Percentiles rank a stretch among this genome's conserved stretches.
Evolutionary conservation across 2,113 vertebrate genomes (phyloP).

Genomic region (Oophaga pumilio): DNA sequence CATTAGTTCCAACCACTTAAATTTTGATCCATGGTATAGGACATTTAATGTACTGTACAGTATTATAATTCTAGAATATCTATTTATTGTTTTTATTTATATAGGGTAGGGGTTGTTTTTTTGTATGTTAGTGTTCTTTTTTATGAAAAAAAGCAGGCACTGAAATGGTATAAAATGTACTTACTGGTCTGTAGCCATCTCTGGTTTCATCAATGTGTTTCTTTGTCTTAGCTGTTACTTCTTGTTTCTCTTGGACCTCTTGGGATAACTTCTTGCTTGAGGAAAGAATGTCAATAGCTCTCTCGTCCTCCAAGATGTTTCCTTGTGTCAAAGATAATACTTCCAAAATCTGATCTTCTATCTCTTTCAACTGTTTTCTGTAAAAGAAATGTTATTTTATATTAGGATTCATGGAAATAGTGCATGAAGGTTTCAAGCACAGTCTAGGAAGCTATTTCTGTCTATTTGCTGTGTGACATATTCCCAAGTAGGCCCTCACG

Average conservation of each 20-base stretch:
- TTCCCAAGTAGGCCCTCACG: conserved; percentile 33
- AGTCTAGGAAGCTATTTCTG: conserved; percentile 31
- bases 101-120: not conserved
- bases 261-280: conserved; percentile 69
- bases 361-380: conserved; percentile 67
- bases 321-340: conserved; percentile 60
- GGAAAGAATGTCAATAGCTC: conserved; percentile 75
- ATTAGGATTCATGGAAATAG: conserved; percentile 60
- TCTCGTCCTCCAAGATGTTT: conserved; percentile 70
- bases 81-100: too few relatives aligned
- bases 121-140: not conserved
- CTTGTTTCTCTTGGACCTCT: conserved; percentile 72
- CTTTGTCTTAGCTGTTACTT: conserved; percentile 71
- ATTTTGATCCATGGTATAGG: too few relatives aligned
- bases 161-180: conserved; percentile 64
- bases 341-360: conserved; percentile 66
- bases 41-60: too few relatives aligned
- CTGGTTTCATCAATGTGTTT: conserved; percentile 77
- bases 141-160: not conserved
- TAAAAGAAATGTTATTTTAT: conserved; percentile 62
- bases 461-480: conserved; percentile 32
- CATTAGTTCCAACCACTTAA: too few relatives aligned
- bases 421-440: conserved; percentile 31
- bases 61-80: too few relatives aligned
- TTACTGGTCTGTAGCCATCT: conserved; percentile 69